phyloP scores from a whole-genome alignment of 2,797 vertebrate genomes.

The Sphenodon punctatus region DNA sequence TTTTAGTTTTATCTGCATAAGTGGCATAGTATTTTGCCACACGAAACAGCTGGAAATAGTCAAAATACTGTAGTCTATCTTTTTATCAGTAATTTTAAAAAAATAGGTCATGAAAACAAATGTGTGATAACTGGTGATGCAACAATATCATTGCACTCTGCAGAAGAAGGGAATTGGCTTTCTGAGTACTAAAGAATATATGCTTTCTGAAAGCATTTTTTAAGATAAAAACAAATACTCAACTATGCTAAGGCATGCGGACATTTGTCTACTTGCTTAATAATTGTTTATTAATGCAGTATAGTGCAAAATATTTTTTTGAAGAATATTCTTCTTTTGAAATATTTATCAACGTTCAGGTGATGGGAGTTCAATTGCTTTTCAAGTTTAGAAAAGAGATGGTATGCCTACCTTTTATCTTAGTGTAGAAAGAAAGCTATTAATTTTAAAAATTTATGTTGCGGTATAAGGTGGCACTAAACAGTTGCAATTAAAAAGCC shows the following conservation, averaged over 20 bases:
- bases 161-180: not conserved
- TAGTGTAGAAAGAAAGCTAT: no score
- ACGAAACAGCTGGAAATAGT: not conserved
- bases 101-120: not conserved
- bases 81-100: not conserved
- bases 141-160: not conserved
- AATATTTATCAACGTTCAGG: slow-evolving; percentile 37
- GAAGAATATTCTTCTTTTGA: slow-evolving; percentile 2
- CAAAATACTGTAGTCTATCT: not conserved
- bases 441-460: no score
- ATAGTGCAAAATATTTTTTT: slow-evolving; percentile 31
- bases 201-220: no score
- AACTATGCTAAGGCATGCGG: no score
- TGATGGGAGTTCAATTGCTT: not conserved
- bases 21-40: not conserved
- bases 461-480: no score
- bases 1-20: not conserved
- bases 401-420: not conserved
- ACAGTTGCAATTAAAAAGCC: no score
- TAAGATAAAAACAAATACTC: not conserved
- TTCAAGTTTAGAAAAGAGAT: not conserved
- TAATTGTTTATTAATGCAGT: slow-evolving; percentile 46
- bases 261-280: slow-evolving; percentile 48
- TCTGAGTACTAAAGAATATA: no score
- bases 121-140: not conserved